Conservation (phyloP, 2,888 invertebrate genomes). For the Scrobipalpa atriplicella region DNA sequence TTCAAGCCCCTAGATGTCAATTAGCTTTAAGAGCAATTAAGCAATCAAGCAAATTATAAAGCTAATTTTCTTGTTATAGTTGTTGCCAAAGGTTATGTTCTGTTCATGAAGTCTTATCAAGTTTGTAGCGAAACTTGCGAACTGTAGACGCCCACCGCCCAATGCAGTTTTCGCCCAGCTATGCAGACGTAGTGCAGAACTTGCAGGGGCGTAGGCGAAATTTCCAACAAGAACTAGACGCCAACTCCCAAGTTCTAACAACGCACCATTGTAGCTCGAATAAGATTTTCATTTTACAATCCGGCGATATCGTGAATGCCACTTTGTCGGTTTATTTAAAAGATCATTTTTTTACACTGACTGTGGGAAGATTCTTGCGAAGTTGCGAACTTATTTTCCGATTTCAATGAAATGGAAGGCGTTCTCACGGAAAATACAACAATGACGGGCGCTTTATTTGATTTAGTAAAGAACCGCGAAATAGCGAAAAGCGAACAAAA, state of each 20-base stretch:
- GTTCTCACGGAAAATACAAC: neutral
- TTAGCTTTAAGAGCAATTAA: neutral
- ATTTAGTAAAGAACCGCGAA: conserved; percentile 11
- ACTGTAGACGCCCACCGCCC: conserved; percentile 3
- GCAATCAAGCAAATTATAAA: conserved; percentile 1
- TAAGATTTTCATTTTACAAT: conserved; percentile 12
- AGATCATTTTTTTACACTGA: neutral
- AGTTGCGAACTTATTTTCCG: neutral
- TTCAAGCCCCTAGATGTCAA: neutral
- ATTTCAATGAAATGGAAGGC: neutral
- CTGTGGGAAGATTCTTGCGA: neutral
- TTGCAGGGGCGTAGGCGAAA: conserved; percentile 21
- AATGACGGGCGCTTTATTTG: conserved; percentile 4
- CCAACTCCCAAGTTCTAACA: conserved; percentile 18
- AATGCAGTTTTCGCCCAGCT: conserved; percentile 19
- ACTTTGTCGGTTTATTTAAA: neutral
- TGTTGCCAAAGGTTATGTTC: conserved; percentile 20
- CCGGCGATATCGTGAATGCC: neutral
- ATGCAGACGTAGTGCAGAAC: conserved; percentile 27
- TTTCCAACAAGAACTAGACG: conserved; percentile 18
- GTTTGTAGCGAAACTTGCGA: conserved; percentile 9
- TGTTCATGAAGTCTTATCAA: conserved; percentile 10
- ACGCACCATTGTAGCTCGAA: conserved; percentile 14
- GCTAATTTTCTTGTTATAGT: neutral
- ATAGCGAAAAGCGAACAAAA: neutral